Percentiles rank a stretch among this genome's conserved stretches.
Conservation (phyloP, 2,113 vertebrate genomes). For the Malurus melanocephalus region DNA sequence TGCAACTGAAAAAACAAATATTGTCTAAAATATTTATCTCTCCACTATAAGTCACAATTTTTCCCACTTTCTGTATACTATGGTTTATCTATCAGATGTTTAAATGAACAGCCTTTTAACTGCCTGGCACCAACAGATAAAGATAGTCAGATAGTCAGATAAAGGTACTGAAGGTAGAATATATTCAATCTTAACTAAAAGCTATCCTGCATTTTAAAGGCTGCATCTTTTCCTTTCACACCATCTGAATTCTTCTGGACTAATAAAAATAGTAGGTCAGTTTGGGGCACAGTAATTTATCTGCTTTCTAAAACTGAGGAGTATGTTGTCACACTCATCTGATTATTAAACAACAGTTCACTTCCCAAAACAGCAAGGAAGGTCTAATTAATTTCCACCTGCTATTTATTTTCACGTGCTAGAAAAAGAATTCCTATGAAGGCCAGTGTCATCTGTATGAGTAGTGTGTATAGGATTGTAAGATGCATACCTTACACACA, state of each 20-base stretch:
- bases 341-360: slow-evolving; percentile 50
- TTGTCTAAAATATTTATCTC: not conserved
- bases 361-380: slow-evolving; percentile 25
- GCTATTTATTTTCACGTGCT: slow-evolving; percentile 29
- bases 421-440: not conserved
- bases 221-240: not conserved
- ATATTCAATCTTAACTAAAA: slow-evolving; percentile 19
- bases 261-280: slow-evolving; percentile 25
- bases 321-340: not conserved
- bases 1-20: slow-evolving; percentile 6
- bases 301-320: slow-evolving; percentile 44
- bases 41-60: not conserved
- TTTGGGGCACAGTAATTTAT: slow-evolving; percentile 9
- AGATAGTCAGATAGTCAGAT: too few species aligned
- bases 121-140: slow-evolving; percentile 26
- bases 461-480: not conserved
- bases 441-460: not conserved
- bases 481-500: not conserved
- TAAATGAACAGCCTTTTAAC: slow-evolving; percentile 18
- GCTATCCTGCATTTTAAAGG: not conserved
- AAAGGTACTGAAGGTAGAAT: not conserved
- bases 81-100: not conserved
- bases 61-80: not conserved
- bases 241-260: not conserved
- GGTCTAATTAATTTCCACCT: slow-evolving; percentile 30